phyloP scores from a whole-genome alignment of 2,888 invertebrate genomes.

The Eulithis testata region DNA sequence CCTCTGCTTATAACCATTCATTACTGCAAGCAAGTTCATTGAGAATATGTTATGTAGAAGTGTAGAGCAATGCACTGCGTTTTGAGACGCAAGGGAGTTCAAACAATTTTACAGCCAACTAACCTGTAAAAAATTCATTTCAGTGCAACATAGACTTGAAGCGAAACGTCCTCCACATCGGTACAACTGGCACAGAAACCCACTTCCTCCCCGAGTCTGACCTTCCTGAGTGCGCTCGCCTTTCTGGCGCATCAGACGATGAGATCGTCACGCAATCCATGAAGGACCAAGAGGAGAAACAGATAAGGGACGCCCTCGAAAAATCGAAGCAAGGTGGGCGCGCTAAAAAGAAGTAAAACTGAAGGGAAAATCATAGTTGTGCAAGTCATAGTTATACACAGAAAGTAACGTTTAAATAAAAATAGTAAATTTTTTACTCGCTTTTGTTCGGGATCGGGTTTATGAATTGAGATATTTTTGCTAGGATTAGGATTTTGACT shows the following conservation, averaged over 20 bases:
- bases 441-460: neutral
- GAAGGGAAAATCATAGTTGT: slow-evolving; percentile 35
- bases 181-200: slow-evolving; percentile 97
- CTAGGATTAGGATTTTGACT: neutral
- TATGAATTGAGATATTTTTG: neutral
- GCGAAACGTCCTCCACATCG: slow-evolving; percentile 94
- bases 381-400: slow-evolving; percentile 41
- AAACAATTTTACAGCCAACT: too few species aligned
- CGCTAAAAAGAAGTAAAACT: slow-evolving; percentile 62
- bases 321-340: slow-evolving; percentile 87
- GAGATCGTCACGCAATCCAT: slow-evolving; percentile 78
- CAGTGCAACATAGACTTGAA: slow-evolving; percentile 97
- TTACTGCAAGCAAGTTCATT: too few species aligned
- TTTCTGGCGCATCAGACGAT: slow-evolving; percentile 88
- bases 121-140: slow-evolving; percentile 1
- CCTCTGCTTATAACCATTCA: too few species aligned
- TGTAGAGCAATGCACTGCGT: too few species aligned
- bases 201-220: slow-evolving; percentile 91
- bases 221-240: slow-evolving; percentile 89
- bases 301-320: slow-evolving; percentile 89
- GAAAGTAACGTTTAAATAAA: slow-evolving; percentile 61
- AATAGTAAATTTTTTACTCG: slow-evolving; percentile 54
- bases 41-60: too few species aligned
- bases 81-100: too few species aligned
- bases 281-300: slow-evolving; percentile 87